A percentile compares a stretch with the other conserved stretches of the same genome.
Evolutionary conservation across 2,888 invertebrate species (phyloP).

Genomic region (Acleris holmiana): DNA sequence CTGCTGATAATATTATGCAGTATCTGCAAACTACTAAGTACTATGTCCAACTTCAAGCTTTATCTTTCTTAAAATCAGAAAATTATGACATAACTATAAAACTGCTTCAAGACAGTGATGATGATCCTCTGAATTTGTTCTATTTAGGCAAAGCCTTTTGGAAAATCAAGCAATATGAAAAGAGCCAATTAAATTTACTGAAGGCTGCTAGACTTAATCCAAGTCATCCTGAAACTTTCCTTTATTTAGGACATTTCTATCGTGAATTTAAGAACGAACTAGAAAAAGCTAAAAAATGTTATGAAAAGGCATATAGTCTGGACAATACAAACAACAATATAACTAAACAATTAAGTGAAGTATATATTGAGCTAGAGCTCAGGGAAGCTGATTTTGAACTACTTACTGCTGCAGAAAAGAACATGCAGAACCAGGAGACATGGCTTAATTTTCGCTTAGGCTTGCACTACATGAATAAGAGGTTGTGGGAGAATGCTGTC

Average conservation of each 20-base stretch:
- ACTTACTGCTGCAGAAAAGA: slow-evolving; percentile 75
- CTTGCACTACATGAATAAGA: slow-evolving; percentile 89
- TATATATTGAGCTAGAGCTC: slow-evolving; percentile 88
- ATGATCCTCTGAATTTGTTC: slow-evolving; percentile 81
- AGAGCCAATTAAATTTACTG: slow-evolving; percentile 86
- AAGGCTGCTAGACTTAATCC: slow-evolving; percentile 90
- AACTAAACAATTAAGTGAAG: slow-evolving; percentile 89
- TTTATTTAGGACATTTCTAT: slow-evolving; percentile 91
- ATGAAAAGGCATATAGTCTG: slow-evolving; percentile 91
- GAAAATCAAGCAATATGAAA: slow-evolving; percentile 83
- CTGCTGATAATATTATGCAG: slow-evolving; percentile 57
- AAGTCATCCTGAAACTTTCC: slow-evolving; percentile 89
- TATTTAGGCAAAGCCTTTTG: slow-evolving; percentile 86
- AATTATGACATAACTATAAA: slow-evolving; percentile 82
- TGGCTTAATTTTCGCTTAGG: slow-evolving; percentile 95
- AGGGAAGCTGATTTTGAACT: slow-evolving; percentile 87
- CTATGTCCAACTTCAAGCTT: slow-evolving; percentile 74
- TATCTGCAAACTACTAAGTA: slow-evolving; percentile 59
- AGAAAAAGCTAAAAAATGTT: slow-evolving; percentile 92
- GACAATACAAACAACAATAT: slow-evolving; percentile 87
- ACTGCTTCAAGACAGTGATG: slow-evolving; percentile 71
- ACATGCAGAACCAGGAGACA: slow-evolving; percentile 80
- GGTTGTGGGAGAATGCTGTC: slow-evolving; percentile 90
- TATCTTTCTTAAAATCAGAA: slow-evolving; percentile 75
- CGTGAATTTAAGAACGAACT: slow-evolving; percentile 84